Evolutionary conservation across 2,888 invertebrate species (phyloP).

Genomic region (Chloroclysta siterata): DNA sequence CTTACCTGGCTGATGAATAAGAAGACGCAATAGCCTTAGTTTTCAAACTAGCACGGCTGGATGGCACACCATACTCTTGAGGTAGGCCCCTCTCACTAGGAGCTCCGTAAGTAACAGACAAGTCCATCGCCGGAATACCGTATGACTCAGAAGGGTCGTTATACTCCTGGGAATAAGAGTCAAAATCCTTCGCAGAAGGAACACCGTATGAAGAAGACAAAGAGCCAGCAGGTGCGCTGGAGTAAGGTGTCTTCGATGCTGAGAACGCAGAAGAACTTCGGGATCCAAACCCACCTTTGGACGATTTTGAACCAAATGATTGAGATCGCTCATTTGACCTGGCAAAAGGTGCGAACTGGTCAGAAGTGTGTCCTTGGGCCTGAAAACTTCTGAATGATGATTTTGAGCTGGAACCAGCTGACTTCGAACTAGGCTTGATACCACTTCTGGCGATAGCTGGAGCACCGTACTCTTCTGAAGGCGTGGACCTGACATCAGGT

Average conservation of each 20-base stretch:
- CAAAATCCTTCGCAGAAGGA: conserved; percentile 47
- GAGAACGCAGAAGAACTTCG: conserved; percentile 4
- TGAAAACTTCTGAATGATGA: no score
- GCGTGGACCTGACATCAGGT: conserved; percentile 36
- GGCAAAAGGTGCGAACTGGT: conserved; percentile 11
- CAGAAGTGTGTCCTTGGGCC: conserved; percentile 6
- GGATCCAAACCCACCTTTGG: conserved; percentile 10
- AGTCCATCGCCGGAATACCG: conserved; percentile 52
- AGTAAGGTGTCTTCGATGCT: conserved; percentile 22
- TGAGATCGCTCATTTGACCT: conserved; percentile 28
- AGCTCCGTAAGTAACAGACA: conserved; percentile 73
- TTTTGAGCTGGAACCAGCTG: conserved; percentile 7
- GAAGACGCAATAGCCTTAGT: conserved; percentile 59
- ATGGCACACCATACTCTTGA: conserved; percentile 79
- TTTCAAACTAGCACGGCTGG: conserved; percentile 57
- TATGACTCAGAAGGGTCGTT: conserved; percentile 54
- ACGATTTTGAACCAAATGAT: conserved; percentile 14
- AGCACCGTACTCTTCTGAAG: conserved; percentile 60
- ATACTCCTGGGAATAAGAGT: conserved; percentile 51
- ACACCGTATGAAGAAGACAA: conserved; percentile 10
- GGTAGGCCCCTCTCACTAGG: conserved; percentile 57
- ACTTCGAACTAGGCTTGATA: conserved; percentile 8
- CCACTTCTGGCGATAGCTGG: conserved; percentile 46
- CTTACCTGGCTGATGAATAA: conserved; percentile 62
- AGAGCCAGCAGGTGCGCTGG: conserved; percentile 22